These are phyloP conservation scores for Bryconaethiops microstoma DNA, from an alignment of 2,797 vertebrate genomes.

Conservation along the genomic window DNA sequence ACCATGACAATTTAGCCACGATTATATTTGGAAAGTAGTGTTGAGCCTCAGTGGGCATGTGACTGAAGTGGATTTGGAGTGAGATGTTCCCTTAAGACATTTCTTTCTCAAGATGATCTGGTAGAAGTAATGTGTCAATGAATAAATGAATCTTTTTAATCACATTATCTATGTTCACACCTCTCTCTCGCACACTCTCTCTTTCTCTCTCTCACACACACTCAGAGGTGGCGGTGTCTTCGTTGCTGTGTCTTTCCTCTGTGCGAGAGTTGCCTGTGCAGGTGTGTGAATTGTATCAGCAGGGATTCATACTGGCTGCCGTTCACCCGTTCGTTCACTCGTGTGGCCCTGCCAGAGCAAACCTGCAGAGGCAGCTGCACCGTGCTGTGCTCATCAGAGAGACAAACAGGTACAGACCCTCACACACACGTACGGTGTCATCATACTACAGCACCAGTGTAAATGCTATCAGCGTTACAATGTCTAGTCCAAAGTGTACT, in stretches of 20 bases:
- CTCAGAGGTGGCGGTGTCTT: slow-evolving; percentile 83
- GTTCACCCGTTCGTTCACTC: slow-evolving; percentile 94
- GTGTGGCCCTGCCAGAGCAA: slow-evolving; percentile 81
- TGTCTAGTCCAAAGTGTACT: too few species aligned
- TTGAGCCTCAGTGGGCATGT: background rate
- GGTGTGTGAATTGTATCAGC: slow-evolving; percentile 89
- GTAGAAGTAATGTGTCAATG: slow-evolving; percentile 2
- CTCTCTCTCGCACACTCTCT: background rate
- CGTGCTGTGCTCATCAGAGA: slow-evolving; percentile 90
- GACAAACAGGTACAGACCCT: slow-evolving; percentile 67
- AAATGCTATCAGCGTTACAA: too few species aligned
- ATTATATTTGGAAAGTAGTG: background rate
- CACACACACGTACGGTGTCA: background rate
- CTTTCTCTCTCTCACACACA: background rate
- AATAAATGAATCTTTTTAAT: background rate
- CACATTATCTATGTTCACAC: background rate
- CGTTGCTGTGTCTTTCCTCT: slow-evolving; percentile 88
- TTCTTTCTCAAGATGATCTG: background rate
- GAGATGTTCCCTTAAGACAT: background rate
- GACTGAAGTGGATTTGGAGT: background rate
- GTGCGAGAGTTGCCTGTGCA: slow-evolving; percentile 88
- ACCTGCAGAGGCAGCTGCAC: slow-evolving; percentile 89
- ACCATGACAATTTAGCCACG: background rate
- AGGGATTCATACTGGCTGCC: slow-evolving; percentile 88
- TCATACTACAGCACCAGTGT: too few species aligned